phyloP scores from a whole-genome alignment of 35 echinoderm and acorn worm genomes.

The Stichopus chloronotus region DNA sequence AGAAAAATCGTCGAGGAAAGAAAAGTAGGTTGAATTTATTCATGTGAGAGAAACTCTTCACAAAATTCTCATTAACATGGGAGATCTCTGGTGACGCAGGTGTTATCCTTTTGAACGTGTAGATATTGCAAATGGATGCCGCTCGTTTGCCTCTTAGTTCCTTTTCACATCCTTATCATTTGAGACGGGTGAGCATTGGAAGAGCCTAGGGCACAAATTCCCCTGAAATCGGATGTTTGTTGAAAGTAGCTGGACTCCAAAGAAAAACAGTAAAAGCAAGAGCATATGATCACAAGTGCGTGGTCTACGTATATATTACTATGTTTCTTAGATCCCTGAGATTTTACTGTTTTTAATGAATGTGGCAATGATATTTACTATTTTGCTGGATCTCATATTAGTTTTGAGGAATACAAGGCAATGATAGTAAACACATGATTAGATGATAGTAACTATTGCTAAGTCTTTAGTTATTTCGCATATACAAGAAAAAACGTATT shows the following conservation, averaged over 20 bases:
- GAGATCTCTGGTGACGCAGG: slow-evolving; percentile 33
- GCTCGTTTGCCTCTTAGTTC: neutral
- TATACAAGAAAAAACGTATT: no score
- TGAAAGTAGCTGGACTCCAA: neutral
- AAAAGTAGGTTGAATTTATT: neutral
- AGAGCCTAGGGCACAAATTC: neutral
- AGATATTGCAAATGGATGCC: slow-evolving; percentile 2
- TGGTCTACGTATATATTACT: no score
- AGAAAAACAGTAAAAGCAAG: neutral
- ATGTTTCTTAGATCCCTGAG: no score
- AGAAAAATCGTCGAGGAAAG: neutral
- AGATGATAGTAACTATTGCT: no score
- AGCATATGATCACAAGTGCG: no score
- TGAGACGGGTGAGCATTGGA: neutral
- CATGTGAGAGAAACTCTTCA: neutral
- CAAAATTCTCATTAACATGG: slow-evolving; percentile 25
- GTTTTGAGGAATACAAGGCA: no score
- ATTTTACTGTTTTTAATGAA: no score
- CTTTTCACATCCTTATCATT: neutral
- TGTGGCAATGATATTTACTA: no score
- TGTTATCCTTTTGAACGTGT: slow-evolving; percentile 29
- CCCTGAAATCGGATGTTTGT: neutral
- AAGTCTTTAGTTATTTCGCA: no score
- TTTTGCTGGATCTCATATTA: no score
- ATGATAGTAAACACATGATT: no score